These are phyloP conservation scores for Brachypteracias leptosomus DNA, from an alignment of 2,113 vertebrate species.

Conservation along the genomic window DNA sequence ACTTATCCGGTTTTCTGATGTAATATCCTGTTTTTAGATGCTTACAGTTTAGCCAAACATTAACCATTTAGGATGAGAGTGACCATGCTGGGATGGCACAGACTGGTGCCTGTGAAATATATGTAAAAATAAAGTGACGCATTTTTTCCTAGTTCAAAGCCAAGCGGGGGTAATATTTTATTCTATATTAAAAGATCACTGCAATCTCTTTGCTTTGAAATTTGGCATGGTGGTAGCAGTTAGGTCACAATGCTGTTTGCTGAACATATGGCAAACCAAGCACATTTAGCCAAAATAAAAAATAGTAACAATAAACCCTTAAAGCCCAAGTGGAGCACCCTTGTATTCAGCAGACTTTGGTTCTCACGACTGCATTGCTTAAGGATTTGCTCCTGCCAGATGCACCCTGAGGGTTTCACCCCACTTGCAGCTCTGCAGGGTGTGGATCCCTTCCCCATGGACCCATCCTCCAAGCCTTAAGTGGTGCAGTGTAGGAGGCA, in stretches of 20 bases:
- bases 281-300: slow-evolving; percentile 39
- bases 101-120: not conserved
- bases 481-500: fast-evolving
- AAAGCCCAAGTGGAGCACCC: not conserved
- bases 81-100: not conserved
- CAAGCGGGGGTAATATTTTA: not conserved
- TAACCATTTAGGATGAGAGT: slow-evolving; percentile 17
- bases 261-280: slow-evolving; percentile 50
- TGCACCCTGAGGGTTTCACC: not conserved
- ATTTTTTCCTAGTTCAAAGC: not conserved
- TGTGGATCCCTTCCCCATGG: not conserved
- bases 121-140: not conserved
- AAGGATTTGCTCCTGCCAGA: not conserved
- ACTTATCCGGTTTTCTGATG: slow-evolving; percentile 3
- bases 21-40: slow-evolving; percentile 32
- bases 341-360: not conserved
- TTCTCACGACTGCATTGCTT: not conserved
- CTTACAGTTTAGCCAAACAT: slow-evolving; percentile 2
- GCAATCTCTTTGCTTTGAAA: slow-evolving; percentile 14
- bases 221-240: not conserved
- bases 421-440: not conserved
- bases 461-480: fast-evolving
- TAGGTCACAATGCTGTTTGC: slow-evolving; percentile 36
- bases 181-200: not conserved
- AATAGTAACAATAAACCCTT: not conserved